Evolutionary conservation across 2,888 invertebrate genomes (phyloP), one percentile per base, ranked within the genome.

Genomic region (Pseudolycoriella hygida): DNA sequence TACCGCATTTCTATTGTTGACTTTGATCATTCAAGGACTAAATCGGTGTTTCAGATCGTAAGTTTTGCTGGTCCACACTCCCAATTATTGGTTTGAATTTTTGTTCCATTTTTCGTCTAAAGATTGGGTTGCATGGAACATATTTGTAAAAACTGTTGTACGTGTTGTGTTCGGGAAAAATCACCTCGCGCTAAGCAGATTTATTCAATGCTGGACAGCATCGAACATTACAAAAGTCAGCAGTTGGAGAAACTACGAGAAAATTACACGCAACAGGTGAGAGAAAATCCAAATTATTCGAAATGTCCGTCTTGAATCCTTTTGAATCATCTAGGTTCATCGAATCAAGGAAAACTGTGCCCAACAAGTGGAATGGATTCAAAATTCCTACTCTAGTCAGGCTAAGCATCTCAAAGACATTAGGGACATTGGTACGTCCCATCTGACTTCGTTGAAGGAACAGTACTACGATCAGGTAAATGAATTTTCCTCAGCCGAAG

Each of bases 341-440:
- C 74, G 86, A 51, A 90, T 94, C 56, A 83, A 86, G 58, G 92
- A 93, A 58, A 93, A 94, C 59, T 94, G 93, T 61, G 77, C 82
- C 19, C 86, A 86, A 60, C 93, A 93, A 68, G 83, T 92, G 68
- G 93, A 93, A 57, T 87, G 87, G 79, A 86, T 94, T 52, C 81
- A 90, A 57, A 85, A 78, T 59, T 92, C 89, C 60, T 94, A 94
- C 62, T 80, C 84, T 54, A 74, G 79, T 32, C 93, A 93, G 66
- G 79, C 87, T 42, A 83, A 80, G 56, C 84, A 89, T 60, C 70
- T 90, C 44, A 76, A 80, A 55, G 89, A 89, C 58, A 84, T 94
- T 55, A 72, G 90, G 50, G 92, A 93, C 58, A 92, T 90, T 61
- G 92, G 94, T 48, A 83, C 87, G 44, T 83, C 77, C 59, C 87